Percentiles rank a stretch among this genome's conserved stretches.
These are phyloP conservation scores for Crypturellus tataupa DNA, from an alignment of 2,797 vertebrate species.

Conservation along the genomic window DNA sequence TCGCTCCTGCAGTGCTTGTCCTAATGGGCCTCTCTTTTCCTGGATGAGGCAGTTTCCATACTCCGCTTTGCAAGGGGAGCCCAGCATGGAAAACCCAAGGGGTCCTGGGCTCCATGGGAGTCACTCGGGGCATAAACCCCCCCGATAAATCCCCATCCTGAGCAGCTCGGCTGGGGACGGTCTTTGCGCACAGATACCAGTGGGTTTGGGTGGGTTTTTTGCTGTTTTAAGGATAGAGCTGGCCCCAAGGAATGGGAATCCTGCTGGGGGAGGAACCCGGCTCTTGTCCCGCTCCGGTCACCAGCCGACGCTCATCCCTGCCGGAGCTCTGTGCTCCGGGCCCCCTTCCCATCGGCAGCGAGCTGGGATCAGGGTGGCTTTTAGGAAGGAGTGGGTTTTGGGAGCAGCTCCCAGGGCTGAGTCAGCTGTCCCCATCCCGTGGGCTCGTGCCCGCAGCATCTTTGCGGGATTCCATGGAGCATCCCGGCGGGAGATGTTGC, in stretches of 20 bases:
- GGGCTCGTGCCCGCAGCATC: no score
- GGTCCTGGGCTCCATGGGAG: background rate
- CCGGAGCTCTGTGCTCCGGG: no score
- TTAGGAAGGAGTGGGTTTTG: no score
- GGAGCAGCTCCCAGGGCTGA: no score
- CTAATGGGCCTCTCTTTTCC: no score
- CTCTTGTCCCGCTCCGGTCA: background rate
- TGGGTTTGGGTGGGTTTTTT: background rate
- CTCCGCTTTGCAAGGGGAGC: background rate
- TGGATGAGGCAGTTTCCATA: background rate
- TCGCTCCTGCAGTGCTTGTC: fast-evolving
- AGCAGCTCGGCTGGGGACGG: constrained; percentile 7
- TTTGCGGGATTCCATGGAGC: no score
- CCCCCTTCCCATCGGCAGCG: no score
- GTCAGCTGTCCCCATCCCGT: no score
- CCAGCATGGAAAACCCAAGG: background rate
- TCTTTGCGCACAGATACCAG: constrained; percentile 3
- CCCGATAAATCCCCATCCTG: background rate
- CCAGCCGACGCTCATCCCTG: no score
- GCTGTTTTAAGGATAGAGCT: background rate
- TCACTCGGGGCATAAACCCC: background rate
- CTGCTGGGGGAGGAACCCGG: constrained; percentile 1
- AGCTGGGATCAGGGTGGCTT: no score
- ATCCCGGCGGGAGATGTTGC: fast-evolving
- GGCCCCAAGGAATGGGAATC: background rate